phyloP scores from a whole-genome alignment of 2,797 vertebrate species.

The Lophotriccus pileatus region DNA sequence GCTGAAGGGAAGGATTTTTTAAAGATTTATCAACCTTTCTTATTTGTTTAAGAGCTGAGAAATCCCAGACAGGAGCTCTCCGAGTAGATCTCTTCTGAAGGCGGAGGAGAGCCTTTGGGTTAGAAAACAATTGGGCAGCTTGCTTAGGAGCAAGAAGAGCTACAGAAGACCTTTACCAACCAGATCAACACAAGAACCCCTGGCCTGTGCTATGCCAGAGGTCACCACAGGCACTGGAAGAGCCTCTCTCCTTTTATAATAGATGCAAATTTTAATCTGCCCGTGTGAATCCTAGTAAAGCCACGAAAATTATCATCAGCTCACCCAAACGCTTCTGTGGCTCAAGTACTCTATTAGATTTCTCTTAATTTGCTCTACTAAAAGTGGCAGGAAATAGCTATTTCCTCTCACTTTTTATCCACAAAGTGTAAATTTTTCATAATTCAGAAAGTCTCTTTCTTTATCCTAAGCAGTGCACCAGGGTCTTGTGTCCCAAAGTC shows the following conservation, averaged over 20 bases:
- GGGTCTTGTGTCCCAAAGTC: neutral
- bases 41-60: neutral
- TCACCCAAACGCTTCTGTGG: neutral
- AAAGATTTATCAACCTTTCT: constrained; percentile 12
- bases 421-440: neutral
- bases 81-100: neutral
- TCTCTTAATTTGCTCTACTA: neutral
- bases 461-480: neutral
- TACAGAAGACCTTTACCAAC: neutral
- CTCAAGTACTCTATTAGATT: neutral
- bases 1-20: constrained; percentile 14
- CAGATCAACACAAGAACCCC: neutral
- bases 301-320: neutral
- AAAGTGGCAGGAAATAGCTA: neutral
- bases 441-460: neutral
- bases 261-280: neutral
- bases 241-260: neutral
- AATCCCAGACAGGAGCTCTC: neutral
- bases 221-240: neutral
- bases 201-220: neutral
- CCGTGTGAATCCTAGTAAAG: neutral
- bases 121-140: neutral
- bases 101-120: neutral
- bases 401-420: neutral
- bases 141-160: neutral